Conservation (phyloP, 2,113 vertebrate species). For the Saguinus midas region DNA sequence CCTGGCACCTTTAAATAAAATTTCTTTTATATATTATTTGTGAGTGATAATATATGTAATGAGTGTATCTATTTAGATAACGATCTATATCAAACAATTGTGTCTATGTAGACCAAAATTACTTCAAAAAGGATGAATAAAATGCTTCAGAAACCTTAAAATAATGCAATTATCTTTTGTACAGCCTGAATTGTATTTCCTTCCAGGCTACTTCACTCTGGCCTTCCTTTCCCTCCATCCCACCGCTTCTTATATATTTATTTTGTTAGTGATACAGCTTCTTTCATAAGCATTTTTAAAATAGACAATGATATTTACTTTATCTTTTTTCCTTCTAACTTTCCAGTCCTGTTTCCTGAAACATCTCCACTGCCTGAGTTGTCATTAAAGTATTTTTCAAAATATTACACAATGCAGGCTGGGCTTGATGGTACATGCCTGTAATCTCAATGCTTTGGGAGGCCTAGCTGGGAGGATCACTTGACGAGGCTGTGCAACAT, state of each 20-base stretch:
- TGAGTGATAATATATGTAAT: not conserved
- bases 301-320: not conserved
- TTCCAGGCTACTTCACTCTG: not conserved
- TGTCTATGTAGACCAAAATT: not conserved
- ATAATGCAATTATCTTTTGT: not conserved
- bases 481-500: too few species aligned
- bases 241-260: not conserved
- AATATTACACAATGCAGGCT: not conserved
- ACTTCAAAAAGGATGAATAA: not conserved
- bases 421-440: too few species aligned
- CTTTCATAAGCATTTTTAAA: not conserved
- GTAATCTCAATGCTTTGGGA: too few species aligned
- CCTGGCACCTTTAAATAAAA: not conserved
- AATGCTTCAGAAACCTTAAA: not conserved
- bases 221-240: too few species aligned
- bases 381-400: constrained; percentile 41
- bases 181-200: not conserved
- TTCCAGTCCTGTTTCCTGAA: constrained; percentile 2
- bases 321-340: constrained; percentile 15
- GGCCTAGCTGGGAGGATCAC: too few species aligned
- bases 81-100: not conserved
- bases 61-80: not conserved
- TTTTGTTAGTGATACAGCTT: not conserved
- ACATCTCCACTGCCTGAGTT: not conserved
- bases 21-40: not conserved